Base-by-base conservation (phyloP, 2,113 vertebrate species). In the Hippoglossus stenolepis region DNA sequence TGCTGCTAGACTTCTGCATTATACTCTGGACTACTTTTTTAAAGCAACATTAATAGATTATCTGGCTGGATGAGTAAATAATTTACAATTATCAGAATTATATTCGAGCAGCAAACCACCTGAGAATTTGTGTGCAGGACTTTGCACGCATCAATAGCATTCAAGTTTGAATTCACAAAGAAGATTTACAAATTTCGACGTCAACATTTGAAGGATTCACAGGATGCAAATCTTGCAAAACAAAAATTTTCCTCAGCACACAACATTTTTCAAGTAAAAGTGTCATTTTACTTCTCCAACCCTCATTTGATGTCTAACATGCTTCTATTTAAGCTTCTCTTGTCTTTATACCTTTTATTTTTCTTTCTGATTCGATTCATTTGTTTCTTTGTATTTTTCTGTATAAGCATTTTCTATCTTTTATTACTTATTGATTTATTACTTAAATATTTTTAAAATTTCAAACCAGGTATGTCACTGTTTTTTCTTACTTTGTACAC, bases 51-150 rank as follows among this genome's bases (percentile, higher is more conserved):
- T 54, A 40, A 45, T 65, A 68, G 28, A 70, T 63, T 45, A 68
- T 68, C 11, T 72, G 51, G 62, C 49, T 54, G 20, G 6, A 63
- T 51, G 26, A 8, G 21, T 51, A 45, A 45, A 65, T 53, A 54
- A 67, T 35, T n/a, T n/a, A 67, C 20, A 17, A 24, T 35, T 2
- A 31, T 79, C 49, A 69, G 58, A 75, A 56, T 40, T 43, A 21
- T 65, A 20, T 73, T 11, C 40, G 45, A 67, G 57, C 64, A 79
- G 64, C 51, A 70, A 75, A 66, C 56, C 74, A 81, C 78, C 82
- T 84, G 78, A 82, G 71, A 77, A 66, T 59, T 1, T 66, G 53
- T 79, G 38, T 57, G 43, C 31, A n/a, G 13, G 35, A 40, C 70
- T 80, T 17, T 70, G 31, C 38, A 31, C 31, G 59, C 54, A 21